phyloP scores from a whole-genome alignment of 2,888 invertebrate species.

The Leptinotarsa juncta region DNA sequence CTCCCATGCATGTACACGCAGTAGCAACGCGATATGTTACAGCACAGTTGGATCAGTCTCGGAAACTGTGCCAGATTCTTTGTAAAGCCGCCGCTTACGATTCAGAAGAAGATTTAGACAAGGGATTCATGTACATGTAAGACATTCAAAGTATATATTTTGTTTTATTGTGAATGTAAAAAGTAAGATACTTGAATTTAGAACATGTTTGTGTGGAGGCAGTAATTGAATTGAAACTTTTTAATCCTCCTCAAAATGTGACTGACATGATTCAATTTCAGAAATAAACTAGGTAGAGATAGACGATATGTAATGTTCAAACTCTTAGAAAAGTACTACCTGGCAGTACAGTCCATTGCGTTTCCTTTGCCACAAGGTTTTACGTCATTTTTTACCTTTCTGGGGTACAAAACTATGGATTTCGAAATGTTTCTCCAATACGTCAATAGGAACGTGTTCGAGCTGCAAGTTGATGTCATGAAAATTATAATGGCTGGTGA shows the following conservation, averaged over 20 bases:
- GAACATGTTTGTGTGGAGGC: no score
- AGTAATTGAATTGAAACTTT: no score
- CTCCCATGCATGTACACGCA: slow-evolving; percentile 80
- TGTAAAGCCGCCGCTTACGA: slow-evolving; percentile 78
- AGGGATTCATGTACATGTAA: slow-evolving; percentile 85
- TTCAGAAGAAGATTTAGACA: slow-evolving; percentile 75
- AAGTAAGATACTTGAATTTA: no score
- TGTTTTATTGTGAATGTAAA: slow-evolving; percentile 4
- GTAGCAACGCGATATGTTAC: slow-evolving; percentile 85
- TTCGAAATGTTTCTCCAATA: slow-evolving; percentile 87
- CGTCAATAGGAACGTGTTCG: slow-evolving; percentile 84
- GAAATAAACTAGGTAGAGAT: slow-evolving; percentile 79
- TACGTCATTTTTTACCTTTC: slow-evolving; percentile 88
- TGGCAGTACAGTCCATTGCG: slow-evolving; percentile 82
- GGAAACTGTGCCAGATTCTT: slow-evolving; percentile 80
- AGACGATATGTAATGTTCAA: slow-evolving; percentile 81
- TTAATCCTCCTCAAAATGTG: not conserved
- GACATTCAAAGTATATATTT: slow-evolving; percentile 42
- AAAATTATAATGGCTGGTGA: slow-evolving; percentile 84
- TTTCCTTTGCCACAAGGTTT: slow-evolving; percentile 89
- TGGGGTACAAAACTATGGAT: slow-evolving; percentile 82
- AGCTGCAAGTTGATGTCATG: slow-evolving; percentile 88
- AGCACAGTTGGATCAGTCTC: slow-evolving; percentile 83
- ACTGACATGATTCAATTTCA: slow-evolving; percentile 61
- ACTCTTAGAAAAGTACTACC: slow-evolving; percentile 83